Evolutionary conservation across 2,888 invertebrate genomes (phyloP), one percentile per base, ranked within the genome.

Genomic region (Augiades crinisus): DNA sequence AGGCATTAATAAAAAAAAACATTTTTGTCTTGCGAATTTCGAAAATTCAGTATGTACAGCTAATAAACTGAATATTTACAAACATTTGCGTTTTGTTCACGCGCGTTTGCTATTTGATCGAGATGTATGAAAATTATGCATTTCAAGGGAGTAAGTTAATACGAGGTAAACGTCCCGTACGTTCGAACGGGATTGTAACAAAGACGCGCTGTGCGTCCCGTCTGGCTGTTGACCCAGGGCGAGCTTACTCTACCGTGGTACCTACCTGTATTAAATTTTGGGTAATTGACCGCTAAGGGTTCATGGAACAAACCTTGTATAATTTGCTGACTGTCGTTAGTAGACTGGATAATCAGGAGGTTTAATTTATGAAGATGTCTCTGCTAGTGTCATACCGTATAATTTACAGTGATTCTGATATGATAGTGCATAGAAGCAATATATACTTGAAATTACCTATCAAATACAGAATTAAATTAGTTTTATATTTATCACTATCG

Each of bases 191-290:
- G 63, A 62, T 61, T 56, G 59, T 72, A 75, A 81, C 81, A 81
- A 83, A 81, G 81, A 67, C 60, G 61, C 66, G 59, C 56, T 60
- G 61, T 60, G 68, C 66, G 70, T 69, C 68, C 72, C 49, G 83
- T 84, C 85, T 84, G 85, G 85, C 68, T 80, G 70, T 82, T 84
- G 84, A 85, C 81, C 84, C 67, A 67, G 47, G 56, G 46, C 57
- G 56, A 61, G 61, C 58, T 65, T 59, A 52, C 51, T 41, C 14
- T 43, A 27, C 43, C 51, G 31, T 37, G 36, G 44, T 45, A 47
- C 47, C 55, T 10, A 27, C 27, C 27, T 27, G 27, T 54, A 54
- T 56, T 50, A 52, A 38, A 47, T 41, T 27, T 41, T 27, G 30
- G 7, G 16, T 41, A 41, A 27, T 41, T 30, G 16, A 10, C 40